These are phyloP conservation scores for Palythoa heliodiscus DNA, from an alignment of 92 coral and sea anemone genomes.

Conservation along the genomic window DNA sequence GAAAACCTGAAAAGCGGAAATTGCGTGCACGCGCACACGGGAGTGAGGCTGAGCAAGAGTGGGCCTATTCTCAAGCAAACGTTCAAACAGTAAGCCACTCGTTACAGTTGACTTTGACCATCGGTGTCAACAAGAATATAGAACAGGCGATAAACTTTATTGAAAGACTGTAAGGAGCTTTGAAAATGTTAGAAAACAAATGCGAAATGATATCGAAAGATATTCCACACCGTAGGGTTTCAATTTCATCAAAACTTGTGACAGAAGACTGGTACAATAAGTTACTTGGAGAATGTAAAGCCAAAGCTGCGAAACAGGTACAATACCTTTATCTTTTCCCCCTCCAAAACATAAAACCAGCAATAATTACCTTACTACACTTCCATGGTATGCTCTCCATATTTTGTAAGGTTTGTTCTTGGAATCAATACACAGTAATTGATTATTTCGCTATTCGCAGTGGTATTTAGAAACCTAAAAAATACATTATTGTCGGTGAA, in stretches of 20 bases:
- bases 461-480: too few species aligned
- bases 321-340: too few species aligned
- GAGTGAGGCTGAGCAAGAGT: background rate
- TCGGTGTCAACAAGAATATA: background rate
- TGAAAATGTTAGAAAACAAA: conserved; percentile 31
- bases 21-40: background rate
- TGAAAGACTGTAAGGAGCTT: background rate
- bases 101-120: background rate
- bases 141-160: background rate
- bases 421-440: too few species aligned
- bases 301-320: conserved; percentile 34
- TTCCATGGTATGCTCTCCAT: too few species aligned
- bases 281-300: conserved; percentile 35
- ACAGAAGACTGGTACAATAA: conserved; percentile 20
- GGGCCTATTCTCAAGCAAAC: conserved; percentile 2
- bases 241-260: conserved; percentile 22
- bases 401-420: too few species aligned
- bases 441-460: too few species aligned
- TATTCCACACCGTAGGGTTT: conserved; percentile 15
- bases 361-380: too few species aligned
- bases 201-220: conserved; percentile 6
- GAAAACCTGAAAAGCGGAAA: conserved; percentile 14
- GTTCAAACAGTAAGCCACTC: background rate
- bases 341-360: too few species aligned
- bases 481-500: too few species aligned